Conservation (phyloP, 2,797 vertebrate species). For the Sebastes reedi region DNA sequence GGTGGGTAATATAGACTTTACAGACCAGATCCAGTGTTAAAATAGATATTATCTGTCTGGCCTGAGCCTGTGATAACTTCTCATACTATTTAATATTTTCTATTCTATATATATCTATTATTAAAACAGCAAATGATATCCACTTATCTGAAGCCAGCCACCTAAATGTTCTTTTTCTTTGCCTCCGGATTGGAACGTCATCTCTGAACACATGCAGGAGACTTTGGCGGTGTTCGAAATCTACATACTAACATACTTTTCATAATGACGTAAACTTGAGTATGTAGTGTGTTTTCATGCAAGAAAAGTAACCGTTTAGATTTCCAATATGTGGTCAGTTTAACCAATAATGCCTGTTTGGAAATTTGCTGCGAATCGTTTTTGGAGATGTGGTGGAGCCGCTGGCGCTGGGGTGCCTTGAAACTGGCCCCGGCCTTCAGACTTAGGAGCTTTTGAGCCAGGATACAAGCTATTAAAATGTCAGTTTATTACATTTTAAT, state of each 20-base stretch:
- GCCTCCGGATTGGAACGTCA: background rate
- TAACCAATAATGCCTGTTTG: background rate
- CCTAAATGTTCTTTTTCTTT: background rate
- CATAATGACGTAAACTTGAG: background rate
- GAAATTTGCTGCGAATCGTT: background rate
- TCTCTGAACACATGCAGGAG: background rate
- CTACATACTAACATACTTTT: background rate
- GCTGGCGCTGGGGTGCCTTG: background rate
- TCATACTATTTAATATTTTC: background rate
- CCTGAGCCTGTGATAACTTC: background rate
- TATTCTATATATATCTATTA: background rate
- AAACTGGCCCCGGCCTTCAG: background rate
- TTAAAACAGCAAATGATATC: background rate
- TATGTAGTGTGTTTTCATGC: background rate
- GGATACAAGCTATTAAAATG: background rate
- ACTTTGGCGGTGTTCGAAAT: background rate
- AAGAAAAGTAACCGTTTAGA: background rate
- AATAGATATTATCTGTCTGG: background rate
- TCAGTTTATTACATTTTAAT: background rate
- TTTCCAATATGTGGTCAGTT: background rate
- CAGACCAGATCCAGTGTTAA: background rate
- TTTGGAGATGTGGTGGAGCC: background rate
- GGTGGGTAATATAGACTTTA: background rate
- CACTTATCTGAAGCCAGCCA: background rate
- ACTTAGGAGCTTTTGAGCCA: background rate